Percentiles rank a stretch among this genome's conserved stretches.
phyloP scores from a whole-genome alignment of 2,888 invertebrate species.

The Sabatieria punctata region DNA sequence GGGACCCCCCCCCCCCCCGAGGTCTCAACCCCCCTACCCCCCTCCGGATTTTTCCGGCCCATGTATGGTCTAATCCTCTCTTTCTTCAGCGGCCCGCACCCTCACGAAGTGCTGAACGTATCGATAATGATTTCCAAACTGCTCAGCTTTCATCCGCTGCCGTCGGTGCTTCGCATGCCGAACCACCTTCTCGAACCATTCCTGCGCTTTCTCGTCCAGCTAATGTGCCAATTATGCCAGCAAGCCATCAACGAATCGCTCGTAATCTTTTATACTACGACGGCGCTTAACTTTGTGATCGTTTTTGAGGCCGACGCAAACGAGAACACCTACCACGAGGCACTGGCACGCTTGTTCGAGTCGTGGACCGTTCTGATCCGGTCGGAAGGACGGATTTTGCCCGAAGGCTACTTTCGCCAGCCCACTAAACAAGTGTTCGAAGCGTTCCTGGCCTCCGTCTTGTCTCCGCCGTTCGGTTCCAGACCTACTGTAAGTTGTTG shows the following conservation, averaged over 20 bases:
- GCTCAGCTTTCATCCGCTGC: constrained; percentile 43
- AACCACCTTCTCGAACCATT: constrained; percentile 41
- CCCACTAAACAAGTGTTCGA: constrained; percentile 46
- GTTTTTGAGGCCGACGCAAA: too few species aligned
- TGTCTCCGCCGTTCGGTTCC: constrained; percentile 61
- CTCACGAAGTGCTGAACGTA: constrained; percentile 50
- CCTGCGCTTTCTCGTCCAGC: constrained; percentile 44
- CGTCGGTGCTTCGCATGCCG: constrained; percentile 38
- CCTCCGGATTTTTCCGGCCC: too few species aligned
- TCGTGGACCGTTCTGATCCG: constrained; percentile 47
- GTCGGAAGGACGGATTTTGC: constrained; percentile 12
- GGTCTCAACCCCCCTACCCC: too few species aligned
- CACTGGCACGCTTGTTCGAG: constrained; percentile 50
- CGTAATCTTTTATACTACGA: too few species aligned
- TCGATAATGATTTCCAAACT: constrained; percentile 49
- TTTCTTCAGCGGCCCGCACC: constrained; percentile 35
- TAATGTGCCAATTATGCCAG: constrained; percentile 44
- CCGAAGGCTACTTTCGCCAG: background rate
- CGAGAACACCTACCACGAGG: constrained; percentile 53
- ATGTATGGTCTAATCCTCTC: background rate
- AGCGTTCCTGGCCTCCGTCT: constrained; percentile 57
- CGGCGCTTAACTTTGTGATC: too few species aligned
- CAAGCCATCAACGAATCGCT: too few species aligned
- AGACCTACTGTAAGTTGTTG: constrained; percentile 41
- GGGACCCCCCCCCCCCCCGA: too few species aligned